Conservation (phyloP, 2,888 invertebrate species). For the Meteorus colon region DNA sequence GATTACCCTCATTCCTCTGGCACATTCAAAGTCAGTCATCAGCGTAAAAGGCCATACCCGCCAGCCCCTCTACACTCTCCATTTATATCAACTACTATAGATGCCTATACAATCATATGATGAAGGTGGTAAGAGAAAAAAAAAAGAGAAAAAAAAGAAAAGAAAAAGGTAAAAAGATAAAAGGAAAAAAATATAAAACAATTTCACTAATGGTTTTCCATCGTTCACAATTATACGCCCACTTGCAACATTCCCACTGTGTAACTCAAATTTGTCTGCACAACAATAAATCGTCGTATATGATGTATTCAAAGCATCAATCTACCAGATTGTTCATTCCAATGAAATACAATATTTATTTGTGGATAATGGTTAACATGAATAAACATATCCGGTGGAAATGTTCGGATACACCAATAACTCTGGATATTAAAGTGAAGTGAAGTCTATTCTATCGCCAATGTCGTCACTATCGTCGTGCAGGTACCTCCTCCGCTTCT, state of each 20-base stretch:
- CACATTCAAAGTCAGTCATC: neutral
- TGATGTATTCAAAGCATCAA: no score
- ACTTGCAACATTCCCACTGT: no score
- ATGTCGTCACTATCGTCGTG: slow-evolving; percentile 50
- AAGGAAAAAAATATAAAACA: neutral
- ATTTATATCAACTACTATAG: neutral
- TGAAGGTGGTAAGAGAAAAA: neutral
- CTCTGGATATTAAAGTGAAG: neutral
- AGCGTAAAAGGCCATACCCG: neutral
- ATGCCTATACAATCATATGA: neutral
- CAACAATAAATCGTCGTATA: no score
- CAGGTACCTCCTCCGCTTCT: slow-evolving; percentile 55
- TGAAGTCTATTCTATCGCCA: slow-evolving; percentile 57
- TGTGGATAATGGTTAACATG: neutral
- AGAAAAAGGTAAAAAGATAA: no score
- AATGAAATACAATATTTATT: no score
- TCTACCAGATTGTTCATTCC: no score
- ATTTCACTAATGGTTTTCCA: neutral
- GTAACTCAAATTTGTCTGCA: no score
- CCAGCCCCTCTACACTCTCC: neutral
- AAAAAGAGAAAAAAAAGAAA: neutral
- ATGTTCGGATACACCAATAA: neutral
- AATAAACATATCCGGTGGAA: neutral
- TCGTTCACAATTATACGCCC: neutral
- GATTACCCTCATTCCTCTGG: neutral